Evolutionary conservation across 2,113 vertebrate species (phyloP), one percentile per base, ranked within the genome.

Genomic region (Podiceps cristatus): DNA sequence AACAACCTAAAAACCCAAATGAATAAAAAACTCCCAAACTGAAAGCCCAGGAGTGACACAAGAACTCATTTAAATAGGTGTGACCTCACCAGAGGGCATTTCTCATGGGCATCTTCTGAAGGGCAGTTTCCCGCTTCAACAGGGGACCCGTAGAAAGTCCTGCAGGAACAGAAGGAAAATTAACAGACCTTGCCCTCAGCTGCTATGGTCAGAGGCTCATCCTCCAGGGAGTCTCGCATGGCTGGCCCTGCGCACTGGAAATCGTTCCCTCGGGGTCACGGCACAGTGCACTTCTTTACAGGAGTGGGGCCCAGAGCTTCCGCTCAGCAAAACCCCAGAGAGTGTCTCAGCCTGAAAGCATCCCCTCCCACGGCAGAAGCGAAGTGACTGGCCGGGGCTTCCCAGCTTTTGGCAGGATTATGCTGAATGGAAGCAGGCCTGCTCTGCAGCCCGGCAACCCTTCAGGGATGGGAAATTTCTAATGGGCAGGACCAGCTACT

Each of bases 371-470:
- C 93, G 35, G 94, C 45, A 28, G 83, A 18, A 45, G 29, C 0
- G 42, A 91, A 95, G 87, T 91, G 94, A 94, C 91, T 94, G 91
- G 12, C 16, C 0, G 91, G 93, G 95, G 91, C 80, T 97, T 50
- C 89, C 96, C 95, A 23, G 82, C 78, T 85, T 80, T 73, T 50
- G 49, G 82, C 49, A 88, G 91, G 88, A 85, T 96, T 86, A 71
- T 79, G 80, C 76, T 79, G 73, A 52, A 49, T 27, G 35, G 82
- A 58, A 90, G 75, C 67, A 6, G 53, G 7, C 37, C 72, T 4
- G 1, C 49, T 27, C 11, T 16, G 44, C 22, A 49, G n/a, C n/a
- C 27, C 5, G 10, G 40, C 71, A 73, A 2, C 35, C 33, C 63
- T 35, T 29, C 19, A 20, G 64, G 68, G 64, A 2, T 49, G 76